Conservation (phyloP, 2,113 vertebrate species). For the Ploceus nigricollis region DNA sequence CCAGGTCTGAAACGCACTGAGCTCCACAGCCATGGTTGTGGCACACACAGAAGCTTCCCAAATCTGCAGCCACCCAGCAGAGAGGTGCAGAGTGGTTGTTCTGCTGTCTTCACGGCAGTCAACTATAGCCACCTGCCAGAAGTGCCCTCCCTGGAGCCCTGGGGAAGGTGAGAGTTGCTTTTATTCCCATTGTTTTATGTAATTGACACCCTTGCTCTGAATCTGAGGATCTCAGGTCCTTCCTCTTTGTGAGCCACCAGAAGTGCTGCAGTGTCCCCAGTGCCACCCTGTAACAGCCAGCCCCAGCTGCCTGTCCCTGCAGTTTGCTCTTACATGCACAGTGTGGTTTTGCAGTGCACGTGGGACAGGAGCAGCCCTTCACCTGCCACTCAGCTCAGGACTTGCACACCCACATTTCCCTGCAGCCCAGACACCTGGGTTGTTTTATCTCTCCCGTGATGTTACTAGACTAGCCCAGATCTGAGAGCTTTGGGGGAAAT, state of each 20-base stretch:
- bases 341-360: not conserved
- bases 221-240: not conserved
- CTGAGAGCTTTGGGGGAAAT: no score
- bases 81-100: not conserved
- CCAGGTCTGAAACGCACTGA: not conserved
- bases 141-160: not conserved
- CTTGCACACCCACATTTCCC: not conserved
- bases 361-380: not conserved
- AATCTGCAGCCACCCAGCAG: not conserved
- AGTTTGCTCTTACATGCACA: fast-evolving
- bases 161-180: not conserved
- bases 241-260: not conserved
- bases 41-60: not conserved
- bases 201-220: not conserved
- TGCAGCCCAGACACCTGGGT: not conserved
- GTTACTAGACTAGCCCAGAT: no score
- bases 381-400: not conserved
- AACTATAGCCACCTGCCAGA: not conserved
- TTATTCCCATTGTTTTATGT: not conserved
- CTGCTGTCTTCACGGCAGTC: not conserved
- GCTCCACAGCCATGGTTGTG: not conserved
- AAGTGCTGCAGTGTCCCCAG: not conserved
- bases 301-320: not conserved
- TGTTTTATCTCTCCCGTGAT: no score
- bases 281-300: not conserved